Evolutionary conservation across 2,797 vertebrate species (phyloP).

Genomic region (Champsocephalus gunnari): DNA sequence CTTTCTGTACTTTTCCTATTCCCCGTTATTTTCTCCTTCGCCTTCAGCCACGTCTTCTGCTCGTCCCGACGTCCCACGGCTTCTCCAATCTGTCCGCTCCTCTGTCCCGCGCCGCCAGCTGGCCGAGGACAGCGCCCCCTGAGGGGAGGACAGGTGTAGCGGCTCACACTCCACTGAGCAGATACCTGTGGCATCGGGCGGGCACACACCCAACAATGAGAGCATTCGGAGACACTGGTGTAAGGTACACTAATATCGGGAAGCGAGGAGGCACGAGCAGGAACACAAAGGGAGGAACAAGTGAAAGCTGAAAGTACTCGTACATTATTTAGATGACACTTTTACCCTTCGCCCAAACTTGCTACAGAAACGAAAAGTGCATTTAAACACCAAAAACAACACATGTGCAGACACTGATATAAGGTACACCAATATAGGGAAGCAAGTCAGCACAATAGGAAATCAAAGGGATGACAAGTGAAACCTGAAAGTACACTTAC

Average conservation of each 20-base stretch:
- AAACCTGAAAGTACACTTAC: neutral
- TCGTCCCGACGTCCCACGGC: conserved; percentile 72
- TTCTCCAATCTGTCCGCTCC: conserved; percentile 80
- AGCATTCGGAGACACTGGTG: conserved; percentile 6
- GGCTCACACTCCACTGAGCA: conserved; percentile 77
- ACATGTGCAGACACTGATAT: conserved; percentile 12
- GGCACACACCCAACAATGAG: conserved; percentile 53
- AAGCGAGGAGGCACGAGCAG: neutral
- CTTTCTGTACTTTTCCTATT: conserved; percentile 62
- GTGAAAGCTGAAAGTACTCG: neutral
- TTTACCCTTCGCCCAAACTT: no score
- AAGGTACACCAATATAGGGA: neutral
- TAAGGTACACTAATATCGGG: neutral
- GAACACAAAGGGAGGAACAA: neutral
- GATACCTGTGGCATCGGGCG: conserved; percentile 78
- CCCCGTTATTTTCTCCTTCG: conserved; percentile 70
- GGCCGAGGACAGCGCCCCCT: conserved; percentile 76
- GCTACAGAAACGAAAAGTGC: no score
- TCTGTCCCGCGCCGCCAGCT: conserved; percentile 78
- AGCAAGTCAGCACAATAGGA: no score
- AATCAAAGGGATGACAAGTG: neutral
- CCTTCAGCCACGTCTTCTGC: conserved; percentile 74
- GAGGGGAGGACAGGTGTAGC: conserved; percentile 82
- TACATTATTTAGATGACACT: no score
- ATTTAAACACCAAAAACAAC: no score